A percentile compares a stretch with the other conserved stretches of the same genome.
Evolutionary conservation across 2,797 vertebrate species (phyloP).

Genomic region (Prionace glauca): DNA sequence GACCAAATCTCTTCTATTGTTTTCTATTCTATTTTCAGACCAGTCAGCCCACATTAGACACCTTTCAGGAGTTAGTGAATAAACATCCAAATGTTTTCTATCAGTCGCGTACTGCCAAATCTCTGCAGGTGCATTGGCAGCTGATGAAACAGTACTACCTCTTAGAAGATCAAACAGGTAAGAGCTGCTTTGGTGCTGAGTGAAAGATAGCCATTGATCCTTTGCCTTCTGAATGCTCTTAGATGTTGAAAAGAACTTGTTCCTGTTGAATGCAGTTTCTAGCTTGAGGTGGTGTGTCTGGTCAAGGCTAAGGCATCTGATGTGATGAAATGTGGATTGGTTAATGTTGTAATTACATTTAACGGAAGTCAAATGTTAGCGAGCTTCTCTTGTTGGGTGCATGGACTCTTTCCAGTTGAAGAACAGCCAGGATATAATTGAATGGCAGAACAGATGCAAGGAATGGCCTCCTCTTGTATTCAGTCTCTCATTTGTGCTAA

Average conservation of each 20-base stretch:
- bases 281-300: not conserved
- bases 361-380: not conserved
- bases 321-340: not conserved
- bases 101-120: constrained; percentile 80
- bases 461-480: not conserved
- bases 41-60: constrained; percentile 83
- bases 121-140: constrained; percentile 90
- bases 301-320: not conserved
- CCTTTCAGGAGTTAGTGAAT: constrained; percentile 84
- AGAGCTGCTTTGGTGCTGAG: constrained; percentile 39
- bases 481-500: not conserved
- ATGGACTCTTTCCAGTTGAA: not conserved
- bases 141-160: constrained; percentile 93
- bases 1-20: not conserved
- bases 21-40: constrained; percentile 54
- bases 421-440: not conserved
- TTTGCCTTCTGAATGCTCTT: not conserved
- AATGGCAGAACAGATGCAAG: not conserved
- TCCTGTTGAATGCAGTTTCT: too few relatives aligned
- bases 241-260: not conserved
- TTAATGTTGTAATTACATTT: not conserved
- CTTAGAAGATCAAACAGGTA: constrained; percentile 91
- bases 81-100: constrained; percentile 85
- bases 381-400: not conserved
- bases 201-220: not conserved